Conservation (phyloP, 2,113 vertebrate species). For the Gymnarchus niloticus region DNA sequence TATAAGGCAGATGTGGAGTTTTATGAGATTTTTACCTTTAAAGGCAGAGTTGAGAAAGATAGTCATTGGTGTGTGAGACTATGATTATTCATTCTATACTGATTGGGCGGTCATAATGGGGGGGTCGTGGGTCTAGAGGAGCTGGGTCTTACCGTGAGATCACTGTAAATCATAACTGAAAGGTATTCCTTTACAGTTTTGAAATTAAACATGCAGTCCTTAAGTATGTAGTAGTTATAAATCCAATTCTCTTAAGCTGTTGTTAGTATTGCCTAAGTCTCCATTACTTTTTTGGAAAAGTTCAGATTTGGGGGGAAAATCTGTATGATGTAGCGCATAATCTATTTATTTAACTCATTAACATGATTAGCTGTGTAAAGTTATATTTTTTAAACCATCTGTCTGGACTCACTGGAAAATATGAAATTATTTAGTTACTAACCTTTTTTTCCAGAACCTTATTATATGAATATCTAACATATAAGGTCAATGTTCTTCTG, state of each 20-base stretch:
- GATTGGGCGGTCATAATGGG: background rate
- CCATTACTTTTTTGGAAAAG: background rate
- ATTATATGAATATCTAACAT: slow-evolving; percentile 21
- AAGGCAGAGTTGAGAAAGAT: no score
- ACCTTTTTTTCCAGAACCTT: background rate
- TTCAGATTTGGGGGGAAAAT: background rate
- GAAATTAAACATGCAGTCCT: background rate
- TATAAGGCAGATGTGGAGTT: background rate
- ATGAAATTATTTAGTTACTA: slow-evolving; percentile 3
- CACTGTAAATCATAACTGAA: background rate
- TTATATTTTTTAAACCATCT: background rate
- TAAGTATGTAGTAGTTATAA: background rate
- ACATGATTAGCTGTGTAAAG: background rate
- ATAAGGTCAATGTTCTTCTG: slow-evolving; percentile 13
- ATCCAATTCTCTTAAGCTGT: background rate
- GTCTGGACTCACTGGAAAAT: slow-evolving; percentile 16
- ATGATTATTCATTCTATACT: background rate
- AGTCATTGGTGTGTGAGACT: background rate
- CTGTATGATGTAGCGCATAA: background rate
- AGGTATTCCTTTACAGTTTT: background rate
- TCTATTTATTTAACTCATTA: background rate
- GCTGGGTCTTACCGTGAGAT: background rate
- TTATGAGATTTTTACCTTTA: background rate
- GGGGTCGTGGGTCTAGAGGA: no score
- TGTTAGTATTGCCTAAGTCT: no score